Evolutionary conservation across 2,797 vertebrate genomes (phyloP).

Genomic region (Smutsia temminckii): DNA sequence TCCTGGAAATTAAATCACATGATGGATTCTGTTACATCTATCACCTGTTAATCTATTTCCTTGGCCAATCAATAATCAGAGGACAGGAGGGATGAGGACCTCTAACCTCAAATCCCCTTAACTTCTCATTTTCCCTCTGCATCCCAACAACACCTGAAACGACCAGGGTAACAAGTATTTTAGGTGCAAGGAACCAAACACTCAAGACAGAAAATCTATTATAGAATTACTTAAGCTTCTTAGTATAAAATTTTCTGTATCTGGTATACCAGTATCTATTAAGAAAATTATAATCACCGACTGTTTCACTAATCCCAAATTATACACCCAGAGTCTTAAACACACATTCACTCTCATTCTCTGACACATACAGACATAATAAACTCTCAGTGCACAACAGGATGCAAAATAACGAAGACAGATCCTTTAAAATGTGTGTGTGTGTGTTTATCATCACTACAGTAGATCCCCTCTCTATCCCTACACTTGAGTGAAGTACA

Average conservation of each 20-base stretch:
- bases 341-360: neutral
- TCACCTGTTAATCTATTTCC: neutral
- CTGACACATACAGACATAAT: neutral
- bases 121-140: neutral
- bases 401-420: neutral
- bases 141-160: neutral
- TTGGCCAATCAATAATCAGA: neutral
- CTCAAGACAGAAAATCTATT: neutral
- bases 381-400: neutral
- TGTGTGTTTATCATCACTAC: neutral
- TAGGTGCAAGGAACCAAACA: neutral
- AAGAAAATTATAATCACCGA: neutral
- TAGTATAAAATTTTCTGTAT: neutral
- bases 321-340: neutral
- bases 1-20: neutral
- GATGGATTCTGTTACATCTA: neutral
- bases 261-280: neutral
- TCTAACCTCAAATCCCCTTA: neutral
- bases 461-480: neutral
- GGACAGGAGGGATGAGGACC: neutral
- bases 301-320: neutral
- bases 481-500: neutral
- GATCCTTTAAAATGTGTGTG: neutral
- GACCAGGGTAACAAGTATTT: neutral
- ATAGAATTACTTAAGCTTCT: neutral